Evolutionary conservation across 53 echinoderm and acorn worm species (phyloP).

Genomic region (Apostichopus leukothele): DNA sequence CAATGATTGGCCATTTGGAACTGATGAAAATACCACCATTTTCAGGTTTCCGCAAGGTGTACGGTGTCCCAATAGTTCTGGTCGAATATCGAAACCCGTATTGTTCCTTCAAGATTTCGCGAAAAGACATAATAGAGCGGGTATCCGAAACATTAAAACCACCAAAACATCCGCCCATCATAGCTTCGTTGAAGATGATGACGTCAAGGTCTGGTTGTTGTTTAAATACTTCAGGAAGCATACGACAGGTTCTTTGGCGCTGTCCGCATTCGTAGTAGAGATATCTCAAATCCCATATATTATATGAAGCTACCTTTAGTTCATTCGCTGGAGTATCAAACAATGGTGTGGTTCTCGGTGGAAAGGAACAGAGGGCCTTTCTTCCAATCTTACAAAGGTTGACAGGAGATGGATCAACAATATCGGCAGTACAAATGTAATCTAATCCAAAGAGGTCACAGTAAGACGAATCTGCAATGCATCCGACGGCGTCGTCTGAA

Average conservation of each 20-base stretch:
- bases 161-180: slow-evolving; percentile 91
- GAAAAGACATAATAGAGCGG: slow-evolving; percentile 56
- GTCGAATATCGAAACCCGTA: slow-evolving; percentile 80
- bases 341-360: slow-evolving; percentile 52
- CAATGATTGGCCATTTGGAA: slow-evolving; percentile 87
- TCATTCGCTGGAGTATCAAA: slow-evolving; percentile 58
- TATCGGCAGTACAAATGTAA: slow-evolving; percentile 67
- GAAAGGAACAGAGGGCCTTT: slow-evolving; percentile 69
- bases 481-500: slow-evolving; percentile 63
- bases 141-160: slow-evolving; percentile 55
- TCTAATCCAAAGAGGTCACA: slow-evolving; percentile 76
- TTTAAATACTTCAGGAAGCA: slow-evolving; percentile 55
- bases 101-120: slow-evolving; percentile 65
- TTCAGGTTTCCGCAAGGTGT: slow-evolving; percentile 56
- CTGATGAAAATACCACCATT: slow-evolving; percentile 86
- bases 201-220: slow-evolving; percentile 81
- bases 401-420: slow-evolving; percentile 56
- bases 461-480: slow-evolving; percentile 58
- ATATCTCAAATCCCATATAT: slow-evolving; percentile 80
- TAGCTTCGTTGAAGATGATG: slow-evolving; percentile 80
- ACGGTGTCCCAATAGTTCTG: slow-evolving; percentile 68
- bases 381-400: slow-evolving; percentile 58
- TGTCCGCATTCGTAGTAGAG: slow-evolving; percentile 74
- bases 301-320: slow-evolving; percentile 72
- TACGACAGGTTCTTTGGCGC: slow-evolving; percentile 83